phyloP scores from a whole-genome alignment of 1,140 invertebrate species.

The Rhyacophila brunnea region DNA sequence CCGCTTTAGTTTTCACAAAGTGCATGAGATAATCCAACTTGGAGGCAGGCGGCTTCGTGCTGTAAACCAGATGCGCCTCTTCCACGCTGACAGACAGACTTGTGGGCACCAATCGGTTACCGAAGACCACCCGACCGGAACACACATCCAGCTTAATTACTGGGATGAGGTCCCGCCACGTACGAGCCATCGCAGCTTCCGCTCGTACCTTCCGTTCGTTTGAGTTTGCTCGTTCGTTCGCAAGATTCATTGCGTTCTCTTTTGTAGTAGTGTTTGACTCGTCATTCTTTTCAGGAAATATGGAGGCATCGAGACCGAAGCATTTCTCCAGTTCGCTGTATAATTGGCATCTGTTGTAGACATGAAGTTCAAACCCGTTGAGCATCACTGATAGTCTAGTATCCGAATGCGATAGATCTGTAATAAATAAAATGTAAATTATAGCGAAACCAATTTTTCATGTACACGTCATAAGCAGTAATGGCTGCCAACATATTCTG shows the following conservation, averaged over 20 bases:
- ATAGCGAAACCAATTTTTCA: too few relatives aligned
- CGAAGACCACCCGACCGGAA: slow-evolving; percentile 89
- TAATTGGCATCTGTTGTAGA: slow-evolving; percentile 89
- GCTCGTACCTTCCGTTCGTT: slow-evolving; percentile 66
- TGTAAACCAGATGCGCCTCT: slow-evolving; percentile 92
- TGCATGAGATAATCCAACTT: slow-evolving; percentile 95
- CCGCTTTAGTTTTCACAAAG: slow-evolving; percentile 89
- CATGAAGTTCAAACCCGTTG: slow-evolving; percentile 94
- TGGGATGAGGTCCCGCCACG: slow-evolving; percentile 95
- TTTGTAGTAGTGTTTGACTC: slow-evolving; percentile 44
- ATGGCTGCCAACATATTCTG: too few relatives aligned
- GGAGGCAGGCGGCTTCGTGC: slow-evolving; percentile 91
- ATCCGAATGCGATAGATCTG: slow-evolving; percentile 94
- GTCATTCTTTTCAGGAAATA: slow-evolving; percentile 63
- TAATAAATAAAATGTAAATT: slow-evolving; percentile 32
- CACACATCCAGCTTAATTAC: slow-evolving; percentile 94
- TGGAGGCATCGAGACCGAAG: slow-evolving; percentile 80
- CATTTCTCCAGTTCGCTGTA: slow-evolving; percentile 87
- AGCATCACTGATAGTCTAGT: slow-evolving; percentile 90
- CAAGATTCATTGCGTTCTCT: slow-evolving; percentile 61
- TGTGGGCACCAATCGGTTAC: slow-evolving; percentile 92
- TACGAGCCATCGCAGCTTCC: slow-evolving; percentile 75
- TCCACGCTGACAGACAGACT: slow-evolving; percentile 91
- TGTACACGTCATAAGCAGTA: too few relatives aligned
- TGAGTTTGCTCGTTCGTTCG: slow-evolving; percentile 56